Conservation (phyloP, 2,113 vertebrate species). For the Pterocles orientalis region DNA sequence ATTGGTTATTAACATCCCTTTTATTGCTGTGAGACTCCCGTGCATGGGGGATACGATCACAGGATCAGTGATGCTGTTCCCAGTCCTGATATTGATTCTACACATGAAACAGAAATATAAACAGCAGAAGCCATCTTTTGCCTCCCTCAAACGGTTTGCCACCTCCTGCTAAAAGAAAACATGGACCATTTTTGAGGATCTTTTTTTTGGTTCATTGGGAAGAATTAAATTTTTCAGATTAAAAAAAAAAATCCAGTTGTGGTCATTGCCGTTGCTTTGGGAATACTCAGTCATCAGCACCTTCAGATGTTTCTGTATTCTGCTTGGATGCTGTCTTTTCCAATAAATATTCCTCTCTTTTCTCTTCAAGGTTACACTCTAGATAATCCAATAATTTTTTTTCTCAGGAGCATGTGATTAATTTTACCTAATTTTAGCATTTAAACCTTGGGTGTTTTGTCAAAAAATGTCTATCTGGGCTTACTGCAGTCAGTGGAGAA, state of each 20-base stretch:
- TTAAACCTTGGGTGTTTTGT: neutral
- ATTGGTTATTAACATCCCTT: constrained; percentile 27
- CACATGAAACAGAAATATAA: neutral
- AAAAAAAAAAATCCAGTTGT: neutral
- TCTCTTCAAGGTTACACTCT: neutral
- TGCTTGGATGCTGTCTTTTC: neutral
- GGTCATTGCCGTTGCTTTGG: neutral
- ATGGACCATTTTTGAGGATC: neutral
- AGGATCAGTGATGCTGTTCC: neutral
- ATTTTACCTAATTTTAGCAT: neutral
- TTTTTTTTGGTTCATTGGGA: neutral
- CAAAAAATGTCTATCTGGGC: neutral
- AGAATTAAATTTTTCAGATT: neutral
- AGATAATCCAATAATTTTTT: neutral
- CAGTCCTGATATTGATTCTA: neutral
- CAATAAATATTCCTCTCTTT: neutral
- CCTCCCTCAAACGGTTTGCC: neutral
- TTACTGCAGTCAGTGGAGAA: neutral
- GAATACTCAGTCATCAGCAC: neutral
- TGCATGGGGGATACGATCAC: neutral
- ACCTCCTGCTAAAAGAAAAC: neutral
- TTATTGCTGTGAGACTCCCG: neutral
- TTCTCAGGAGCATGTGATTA: neutral
- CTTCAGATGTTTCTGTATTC: neutral
- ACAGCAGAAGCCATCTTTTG: neutral